A percentile compares a stretch with the other conserved stretches of the same genome.
phyloP scores from a whole-genome alignment of 2,797 vertebrate genomes.

The Nannoperca australis region DNA sequence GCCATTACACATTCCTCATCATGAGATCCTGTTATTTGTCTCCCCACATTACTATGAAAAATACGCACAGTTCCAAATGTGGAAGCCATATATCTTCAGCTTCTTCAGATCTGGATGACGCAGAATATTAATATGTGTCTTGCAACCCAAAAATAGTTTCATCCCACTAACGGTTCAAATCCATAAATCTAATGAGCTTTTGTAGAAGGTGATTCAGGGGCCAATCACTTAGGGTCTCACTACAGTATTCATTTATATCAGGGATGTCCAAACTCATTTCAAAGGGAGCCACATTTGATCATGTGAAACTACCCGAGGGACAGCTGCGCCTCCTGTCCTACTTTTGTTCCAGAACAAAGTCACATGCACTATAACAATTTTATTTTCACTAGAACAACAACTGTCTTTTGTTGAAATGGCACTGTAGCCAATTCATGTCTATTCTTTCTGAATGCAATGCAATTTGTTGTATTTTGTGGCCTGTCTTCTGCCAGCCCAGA shows the following conservation, averaged over 20 bases:
- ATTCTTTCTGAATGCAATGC: not conserved
- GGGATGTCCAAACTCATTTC: not conserved
- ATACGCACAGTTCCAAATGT: constrained; percentile 47
- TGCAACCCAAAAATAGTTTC: constrained; percentile 60
- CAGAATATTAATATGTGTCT: constrained; percentile 58
- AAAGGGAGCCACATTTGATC: not conserved
- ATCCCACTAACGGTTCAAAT: constrained; percentile 37
- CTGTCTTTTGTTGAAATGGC: too few relatives aligned
- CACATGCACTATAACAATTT: not conserved
- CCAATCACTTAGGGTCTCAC: not conserved
- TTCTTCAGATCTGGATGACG: constrained; percentile 37
- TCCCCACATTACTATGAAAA: constrained; percentile 32
- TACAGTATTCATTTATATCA: constrained; percentile 11
- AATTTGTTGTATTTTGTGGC: not conserved
- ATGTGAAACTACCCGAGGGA: not conserved
- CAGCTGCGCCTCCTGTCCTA: not conserved
- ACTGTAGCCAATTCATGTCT: not conserved
- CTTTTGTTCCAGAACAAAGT: not conserved
- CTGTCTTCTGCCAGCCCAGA: not conserved
- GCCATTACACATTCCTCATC: constrained; percentile 32
- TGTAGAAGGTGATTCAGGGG: constrained; percentile 3
- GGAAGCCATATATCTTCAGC: constrained; percentile 49
- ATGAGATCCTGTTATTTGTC: constrained; percentile 42
- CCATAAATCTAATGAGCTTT: constrained; percentile 54
- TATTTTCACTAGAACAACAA: not conserved